Conservation (phyloP, 2,797 vertebrate species). For the Discoglossus pictus region DNA sequence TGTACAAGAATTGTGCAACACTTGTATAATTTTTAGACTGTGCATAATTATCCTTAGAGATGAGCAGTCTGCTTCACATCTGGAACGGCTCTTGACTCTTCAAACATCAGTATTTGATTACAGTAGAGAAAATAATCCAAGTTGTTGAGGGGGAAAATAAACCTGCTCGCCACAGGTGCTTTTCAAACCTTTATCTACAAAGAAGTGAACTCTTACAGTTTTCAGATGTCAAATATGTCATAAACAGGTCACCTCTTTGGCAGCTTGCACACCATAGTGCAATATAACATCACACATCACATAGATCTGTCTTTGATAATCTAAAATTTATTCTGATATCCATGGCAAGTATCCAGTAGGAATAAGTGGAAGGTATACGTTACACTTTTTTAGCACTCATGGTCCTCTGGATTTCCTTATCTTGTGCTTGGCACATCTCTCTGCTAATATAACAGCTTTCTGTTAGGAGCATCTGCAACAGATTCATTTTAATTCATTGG, state of each 20-base stretch:
- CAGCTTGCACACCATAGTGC: slow-evolving; percentile 13
- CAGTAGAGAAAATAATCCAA: slow-evolving; percentile 4
- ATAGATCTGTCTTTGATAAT: slow-evolving; percentile 28
- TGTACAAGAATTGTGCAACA: too few relatives aligned
- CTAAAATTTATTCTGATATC: slow-evolving; percentile 25
- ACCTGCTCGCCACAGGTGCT: slow-evolving; percentile 17
- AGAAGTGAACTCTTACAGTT: slow-evolving; percentile 18
- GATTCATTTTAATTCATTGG: slow-evolving; percentile 54
- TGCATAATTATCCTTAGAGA: background rate
- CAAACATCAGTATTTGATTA: slow-evolving; percentile 18
- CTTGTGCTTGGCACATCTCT: slow-evolving; percentile 51
- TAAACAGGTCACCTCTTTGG: slow-evolving; percentile 15
- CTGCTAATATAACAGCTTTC: slow-evolving; percentile 51
- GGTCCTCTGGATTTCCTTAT: slow-evolving; percentile 44
- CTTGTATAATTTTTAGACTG: too few relatives aligned
- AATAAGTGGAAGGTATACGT: slow-evolving; percentile 45
- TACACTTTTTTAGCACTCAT: slow-evolving; percentile 46
- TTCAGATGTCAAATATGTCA: slow-evolving; percentile 27
- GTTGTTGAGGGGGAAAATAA: slow-evolving; percentile 14
- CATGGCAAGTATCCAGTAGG: slow-evolving; percentile 26
- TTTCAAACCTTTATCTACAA: slow-evolving; percentile 16
- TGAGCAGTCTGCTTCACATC: slow-evolving; percentile 1
- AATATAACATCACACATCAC: slow-evolving; percentile 22
- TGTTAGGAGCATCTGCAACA: slow-evolving; percentile 50
- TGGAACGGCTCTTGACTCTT: slow-evolving; percentile 16